Percentiles rank a stretch among this genome's conserved stretches.
Conservation (phyloP, 2,113 vertebrate genomes). For the Ctenomys sociabilis region DNA sequence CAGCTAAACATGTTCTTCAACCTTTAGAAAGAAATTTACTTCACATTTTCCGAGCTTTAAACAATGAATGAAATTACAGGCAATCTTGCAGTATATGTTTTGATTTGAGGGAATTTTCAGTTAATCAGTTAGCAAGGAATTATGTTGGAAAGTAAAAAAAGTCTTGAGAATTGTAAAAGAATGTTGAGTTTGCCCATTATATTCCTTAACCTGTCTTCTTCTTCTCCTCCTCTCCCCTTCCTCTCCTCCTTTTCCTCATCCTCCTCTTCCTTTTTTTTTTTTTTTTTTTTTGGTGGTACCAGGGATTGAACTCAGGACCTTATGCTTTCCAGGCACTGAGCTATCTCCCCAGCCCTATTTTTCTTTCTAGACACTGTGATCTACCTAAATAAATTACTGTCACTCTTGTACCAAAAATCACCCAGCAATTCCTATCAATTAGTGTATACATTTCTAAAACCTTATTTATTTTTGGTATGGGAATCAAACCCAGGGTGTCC, state of each 20-base stretch:
- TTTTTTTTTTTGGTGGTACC: too few relatives aligned
- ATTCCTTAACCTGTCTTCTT: background rate
- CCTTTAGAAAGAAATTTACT: background rate
- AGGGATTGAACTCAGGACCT: too few relatives aligned
- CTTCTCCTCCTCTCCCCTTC: background rate
- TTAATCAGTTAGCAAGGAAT: background rate
- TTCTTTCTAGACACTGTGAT: background rate
- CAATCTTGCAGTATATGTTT: background rate
- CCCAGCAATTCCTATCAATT: background rate
- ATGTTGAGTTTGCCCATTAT: background rate
- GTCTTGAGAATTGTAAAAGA: background rate
- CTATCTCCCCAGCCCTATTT: background rate
- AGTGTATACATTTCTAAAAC: background rate
- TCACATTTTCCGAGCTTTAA: constrained; percentile 1
- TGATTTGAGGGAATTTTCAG: background rate
- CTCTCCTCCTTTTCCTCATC: too few relatives aligned
- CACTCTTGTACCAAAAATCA: background rate
- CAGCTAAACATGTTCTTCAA: background rate
- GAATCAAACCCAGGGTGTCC: background rate
- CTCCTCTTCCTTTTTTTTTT: rapidly evolving
- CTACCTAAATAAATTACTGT: background rate
- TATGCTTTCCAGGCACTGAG: too few relatives aligned
- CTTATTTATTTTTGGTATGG: background rate
- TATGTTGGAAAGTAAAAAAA: background rate
- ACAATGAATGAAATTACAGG: background rate